Percentiles rank a stretch among this genome's conserved stretches.
Conservation (phyloP, 2,113 vertebrate species). For the Malurus melanocephalus region DNA sequence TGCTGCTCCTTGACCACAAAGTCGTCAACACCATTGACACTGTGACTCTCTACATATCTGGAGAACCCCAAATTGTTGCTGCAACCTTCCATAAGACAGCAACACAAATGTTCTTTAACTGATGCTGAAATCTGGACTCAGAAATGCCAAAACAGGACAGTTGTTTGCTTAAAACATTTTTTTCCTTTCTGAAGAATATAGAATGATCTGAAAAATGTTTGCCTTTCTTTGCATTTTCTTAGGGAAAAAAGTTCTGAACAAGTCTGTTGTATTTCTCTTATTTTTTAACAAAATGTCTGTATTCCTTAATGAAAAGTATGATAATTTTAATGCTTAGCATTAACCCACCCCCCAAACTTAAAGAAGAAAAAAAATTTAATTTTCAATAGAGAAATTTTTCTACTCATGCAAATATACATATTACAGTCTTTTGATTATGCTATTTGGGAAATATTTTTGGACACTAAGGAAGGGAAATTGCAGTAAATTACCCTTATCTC, state of each 20-base stretch:
- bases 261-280: neutral
- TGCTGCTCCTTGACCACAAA: neutral
- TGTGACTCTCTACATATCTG: neutral
- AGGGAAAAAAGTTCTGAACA: neutral
- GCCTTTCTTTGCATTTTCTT: neutral
- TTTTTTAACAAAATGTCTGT: neutral
- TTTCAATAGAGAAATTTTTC: neutral
- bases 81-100: neutral
- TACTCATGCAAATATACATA: neutral
- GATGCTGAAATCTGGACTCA: neutral
- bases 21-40: neutral
- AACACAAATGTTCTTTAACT: neutral
- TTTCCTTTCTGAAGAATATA: neutral
- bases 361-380: neutral
- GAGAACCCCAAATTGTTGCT: neutral
- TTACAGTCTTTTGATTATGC: neutral
- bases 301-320: neutral
- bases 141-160: neutral
- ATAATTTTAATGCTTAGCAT: neutral
- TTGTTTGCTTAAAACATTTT: neutral
- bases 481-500: neutral
- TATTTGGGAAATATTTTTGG: neutral
- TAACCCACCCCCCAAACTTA: neutral
- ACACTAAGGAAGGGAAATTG: neutral
- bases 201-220: neutral